Base-by-base conservation (phyloP, 2,888 invertebrate genomes). In the Megaustenia siamemsis region DNA sequence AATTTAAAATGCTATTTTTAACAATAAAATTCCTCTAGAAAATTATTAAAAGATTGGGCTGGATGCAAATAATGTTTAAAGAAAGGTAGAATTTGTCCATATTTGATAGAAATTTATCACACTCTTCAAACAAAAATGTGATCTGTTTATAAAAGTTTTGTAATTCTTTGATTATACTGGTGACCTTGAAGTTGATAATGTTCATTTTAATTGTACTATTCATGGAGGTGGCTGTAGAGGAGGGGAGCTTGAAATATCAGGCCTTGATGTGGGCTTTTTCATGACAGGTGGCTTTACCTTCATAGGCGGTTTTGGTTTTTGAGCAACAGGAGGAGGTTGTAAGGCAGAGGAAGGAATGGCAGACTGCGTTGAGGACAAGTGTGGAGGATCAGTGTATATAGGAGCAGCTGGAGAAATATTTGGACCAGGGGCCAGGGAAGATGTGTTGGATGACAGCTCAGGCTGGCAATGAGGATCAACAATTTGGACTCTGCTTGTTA, bases 281-380 rank as follows among this genome's bases (percentile, higher is more conserved):
- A 97, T 95, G 90, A 97, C 96, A 90, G 96, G 96, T 28, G 97
- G 97, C 94, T 97, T 97, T 80, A 96, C 96, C 93, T 97, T 94
- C 49, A 93, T 88, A 3, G 92, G 92, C 32, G 93, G 92, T 87
- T 93, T 94, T 24, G 93, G 91, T 86, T 92, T 92, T 84, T 92
- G 92, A 45, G 91, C 92, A 53, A 92, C 90, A 24, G 92, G 92
- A n/a, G 93, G 91, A 24, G 89, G 88, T 24, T 87, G 86, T 15
- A 84, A 49, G 45, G 45, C 73, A 53, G 53, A 60, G 18, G 75
- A n/a, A 60, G 63, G 56, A 35, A n/a, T 18, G 63, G 43, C 15
- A 3, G 76, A 28, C 15, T 73, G 71, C 28, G 40, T 60, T 21
- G 71, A 66, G 38, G 56, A n/a, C n/a, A 8, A 28, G n/a, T 35